These are phyloP conservation scores for Drosophila infuscata DNA, from an alignment of 2,888 invertebrate species.

Conservation along the genomic window DNA sequence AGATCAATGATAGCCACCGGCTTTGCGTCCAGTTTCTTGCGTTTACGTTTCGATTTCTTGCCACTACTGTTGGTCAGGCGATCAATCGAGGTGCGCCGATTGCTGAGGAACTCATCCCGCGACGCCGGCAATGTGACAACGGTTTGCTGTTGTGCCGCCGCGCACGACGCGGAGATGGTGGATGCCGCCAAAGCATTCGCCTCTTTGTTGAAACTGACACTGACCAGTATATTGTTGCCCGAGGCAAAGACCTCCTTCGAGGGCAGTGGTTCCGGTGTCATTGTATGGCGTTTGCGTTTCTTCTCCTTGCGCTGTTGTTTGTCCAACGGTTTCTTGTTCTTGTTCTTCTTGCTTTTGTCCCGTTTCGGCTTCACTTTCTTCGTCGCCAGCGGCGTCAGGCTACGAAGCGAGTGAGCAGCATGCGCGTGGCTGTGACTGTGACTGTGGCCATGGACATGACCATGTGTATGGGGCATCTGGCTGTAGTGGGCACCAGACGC, in stretches of 20 bases:
- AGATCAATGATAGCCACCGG: slow-evolving; percentile 94
- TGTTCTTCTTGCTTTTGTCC: slow-evolving; percentile 83
- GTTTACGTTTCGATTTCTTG: slow-evolving; percentile 83
- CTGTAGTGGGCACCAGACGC: slow-evolving; percentile 48
- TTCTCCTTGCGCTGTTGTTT: slow-evolving; percentile 80
- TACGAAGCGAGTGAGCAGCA: slow-evolving; percentile 37
- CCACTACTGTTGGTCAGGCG: slow-evolving; percentile 57
- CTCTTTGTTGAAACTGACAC: slow-evolving; percentile 94
- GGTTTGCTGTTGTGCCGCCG: slow-evolving; percentile 78
- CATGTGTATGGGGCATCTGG: slow-evolving; percentile 26
- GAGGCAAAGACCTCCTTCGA: slow-evolving; percentile 97
- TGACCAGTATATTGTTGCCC: slow-evolving; percentile 96
- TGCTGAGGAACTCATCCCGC: slow-evolving; percentile 81
- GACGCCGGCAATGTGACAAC: slow-evolving; percentile 83
- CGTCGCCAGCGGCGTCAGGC: slow-evolving; percentile 73
- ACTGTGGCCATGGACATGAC: slow-evolving; percentile 3
- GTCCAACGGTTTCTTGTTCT: slow-evolving; percentile 84
- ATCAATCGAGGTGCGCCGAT: slow-evolving; percentile 76
- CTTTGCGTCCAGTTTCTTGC: slow-evolving; percentile 86
- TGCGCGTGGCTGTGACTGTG: neutral
- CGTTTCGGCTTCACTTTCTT: slow-evolving; percentile 84
- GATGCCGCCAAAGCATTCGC: slow-evolving; percentile 29
- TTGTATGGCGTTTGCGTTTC: slow-evolving; percentile 82
- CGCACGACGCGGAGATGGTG: neutral
- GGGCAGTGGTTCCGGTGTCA: slow-evolving; percentile 86